A percentile compares a stretch with the other conserved stretches of the same genome.
Conservation (phyloP, 1,140 invertebrate genomes). For the Diorhabda elongata region DNA sequence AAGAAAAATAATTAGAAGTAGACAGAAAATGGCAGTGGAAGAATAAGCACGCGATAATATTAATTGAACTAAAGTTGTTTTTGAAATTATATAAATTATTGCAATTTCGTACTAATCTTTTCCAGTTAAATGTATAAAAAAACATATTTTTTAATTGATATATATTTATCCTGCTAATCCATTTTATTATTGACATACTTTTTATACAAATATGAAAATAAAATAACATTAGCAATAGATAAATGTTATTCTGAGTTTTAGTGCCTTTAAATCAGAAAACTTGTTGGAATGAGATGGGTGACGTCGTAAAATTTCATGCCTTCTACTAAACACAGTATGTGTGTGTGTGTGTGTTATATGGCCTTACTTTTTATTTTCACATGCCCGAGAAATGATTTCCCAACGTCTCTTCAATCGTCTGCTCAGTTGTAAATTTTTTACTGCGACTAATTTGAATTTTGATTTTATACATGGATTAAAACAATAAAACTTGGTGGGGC, state of each 20-base stretch:
- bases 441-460: conserved; percentile 8
- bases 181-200: too few relatives aligned
- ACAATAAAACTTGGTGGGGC: neutral
- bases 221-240: neutral
- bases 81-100: too few relatives aligned
- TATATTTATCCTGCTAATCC: too few relatives aligned
- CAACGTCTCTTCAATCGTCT: conserved; percentile 34
- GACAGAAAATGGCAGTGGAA: too few relatives aligned
- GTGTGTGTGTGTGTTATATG: conserved; percentile 33
- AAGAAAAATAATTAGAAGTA: too few relatives aligned
- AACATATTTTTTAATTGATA: too few relatives aligned
- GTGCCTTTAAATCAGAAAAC: conserved; percentile 34
- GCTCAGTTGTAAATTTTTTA: conserved; percentile 29
- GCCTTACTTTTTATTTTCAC: conserved; percentile 29
- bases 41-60: too few relatives aligned
- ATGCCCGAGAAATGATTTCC: conserved; percentile 22
- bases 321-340: conserved; percentile 35
- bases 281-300: conserved; percentile 40
- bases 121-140: too few relatives aligned
- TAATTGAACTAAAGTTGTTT: too few relatives aligned
- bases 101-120: too few relatives aligned
- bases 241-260: conserved; percentile 11
- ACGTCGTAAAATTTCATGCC: conserved; percentile 43
- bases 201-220: too few relatives aligned
- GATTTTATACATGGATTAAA: conserved; percentile 5